These are phyloP conservation scores for Engraulis encrasicolus DNA, from an alignment of 2,113 vertebrate genomes.

Conservation along the genomic window DNA sequence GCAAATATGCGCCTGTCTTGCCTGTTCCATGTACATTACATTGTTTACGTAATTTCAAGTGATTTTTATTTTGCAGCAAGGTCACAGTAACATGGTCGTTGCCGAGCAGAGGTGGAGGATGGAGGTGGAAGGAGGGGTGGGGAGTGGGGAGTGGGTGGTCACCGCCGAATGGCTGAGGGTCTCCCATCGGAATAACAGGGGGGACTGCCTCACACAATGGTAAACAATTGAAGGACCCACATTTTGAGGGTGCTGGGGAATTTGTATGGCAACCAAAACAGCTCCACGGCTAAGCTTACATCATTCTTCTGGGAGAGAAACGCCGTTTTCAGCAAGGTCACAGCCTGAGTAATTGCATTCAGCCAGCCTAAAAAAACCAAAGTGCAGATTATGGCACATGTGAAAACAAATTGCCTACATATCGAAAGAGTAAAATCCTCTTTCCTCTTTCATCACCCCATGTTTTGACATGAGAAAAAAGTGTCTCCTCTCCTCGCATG, in stretches of 20 bases:
- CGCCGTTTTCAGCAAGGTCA: too few relatives aligned
- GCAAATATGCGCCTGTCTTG: slow-evolving; percentile 23
- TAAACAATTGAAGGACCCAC: too few relatives aligned
- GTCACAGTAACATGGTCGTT: slow-evolving; percentile 27
- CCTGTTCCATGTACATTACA: neutral
- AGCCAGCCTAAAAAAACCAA: neutral
- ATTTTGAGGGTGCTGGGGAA: too few relatives aligned
- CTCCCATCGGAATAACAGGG: slow-evolving; percentile 2
- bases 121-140: neutral
- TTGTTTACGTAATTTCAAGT: slow-evolving; percentile 24
- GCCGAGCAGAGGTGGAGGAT: neutral
- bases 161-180: slow-evolving; percentile 1
- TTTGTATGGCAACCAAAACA: too few relatives aligned
- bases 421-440: neutral
- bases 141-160: neutral
- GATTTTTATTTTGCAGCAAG: slow-evolving; percentile 20
- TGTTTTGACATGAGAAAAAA: neutral
- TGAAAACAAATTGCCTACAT: neutral
- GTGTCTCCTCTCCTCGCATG: too few relatives aligned
- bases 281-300: too few relatives aligned
- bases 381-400: neutral
- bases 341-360: neutral
- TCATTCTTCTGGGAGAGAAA: too few relatives aligned
- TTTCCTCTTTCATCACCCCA: neutral
- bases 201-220: too few relatives aligned